Percentiles rank a stretch among this genome's conserved stretches.
Evolutionary conservation across 2,113 vertebrate genomes (phyloP).

Genomic region (Poecile atricapillus): DNA sequence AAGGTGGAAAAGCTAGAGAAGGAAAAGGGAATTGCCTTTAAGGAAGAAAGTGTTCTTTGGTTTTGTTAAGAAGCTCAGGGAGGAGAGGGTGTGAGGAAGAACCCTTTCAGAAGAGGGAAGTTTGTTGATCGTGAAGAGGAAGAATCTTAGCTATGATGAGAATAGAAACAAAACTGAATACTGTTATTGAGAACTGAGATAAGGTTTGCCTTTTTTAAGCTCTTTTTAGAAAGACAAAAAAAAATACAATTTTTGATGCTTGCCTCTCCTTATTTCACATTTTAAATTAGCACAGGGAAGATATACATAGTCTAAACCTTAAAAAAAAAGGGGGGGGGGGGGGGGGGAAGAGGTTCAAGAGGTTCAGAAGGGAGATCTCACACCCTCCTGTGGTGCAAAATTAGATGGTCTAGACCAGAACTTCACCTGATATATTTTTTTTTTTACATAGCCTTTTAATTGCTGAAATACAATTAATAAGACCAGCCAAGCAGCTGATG

Average conservation of each 20-base stretch:
- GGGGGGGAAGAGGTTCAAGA: not conserved
- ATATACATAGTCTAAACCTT: not conserved
- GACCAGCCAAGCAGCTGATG: not conserved
- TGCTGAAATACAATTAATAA: not conserved
- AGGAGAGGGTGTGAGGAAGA: not conserved
- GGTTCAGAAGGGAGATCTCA: not conserved
- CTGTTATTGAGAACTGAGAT: not conserved
- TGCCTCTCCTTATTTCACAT: not conserved
- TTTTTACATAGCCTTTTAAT: not conserved
- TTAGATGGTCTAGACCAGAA: not conserved
- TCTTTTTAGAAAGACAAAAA: not conserved
- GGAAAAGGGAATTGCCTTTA: not conserved
- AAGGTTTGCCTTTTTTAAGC: not conserved
- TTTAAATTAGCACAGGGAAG: not conserved
- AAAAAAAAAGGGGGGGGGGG: rapidly evolving
- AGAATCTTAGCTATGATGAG: not conserved
- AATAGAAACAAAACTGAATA: not conserved
- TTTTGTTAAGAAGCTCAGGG: not conserved
- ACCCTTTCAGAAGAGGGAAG: not conserved
- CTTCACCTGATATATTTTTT: not conserved
- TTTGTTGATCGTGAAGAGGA: not conserved
- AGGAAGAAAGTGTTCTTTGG: not conserved
- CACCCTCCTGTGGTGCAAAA: not conserved
- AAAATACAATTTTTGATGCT: not conserved
- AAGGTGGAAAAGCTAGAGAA: not conserved